These are phyloP conservation scores for Agrotis exclamationis DNA, from an alignment of 2,888 invertebrate species.

Conservation along the genomic window DNA sequence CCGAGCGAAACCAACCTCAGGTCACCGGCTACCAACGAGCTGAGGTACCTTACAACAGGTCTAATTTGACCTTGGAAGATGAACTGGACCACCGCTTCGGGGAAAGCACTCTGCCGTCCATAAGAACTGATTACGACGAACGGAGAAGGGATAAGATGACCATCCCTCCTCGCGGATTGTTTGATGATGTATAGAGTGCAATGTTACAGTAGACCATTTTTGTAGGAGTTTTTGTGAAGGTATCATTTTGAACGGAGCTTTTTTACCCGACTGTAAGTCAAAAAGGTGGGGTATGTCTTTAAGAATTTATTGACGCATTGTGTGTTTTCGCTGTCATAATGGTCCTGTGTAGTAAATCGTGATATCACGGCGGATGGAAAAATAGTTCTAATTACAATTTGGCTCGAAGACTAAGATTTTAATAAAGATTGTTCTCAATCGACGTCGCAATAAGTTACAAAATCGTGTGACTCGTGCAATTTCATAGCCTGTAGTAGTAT, in stretches of 20 bases:
- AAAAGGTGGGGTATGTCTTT: conserved; percentile 4
- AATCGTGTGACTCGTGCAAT: background rate
- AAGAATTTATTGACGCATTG: background rate
- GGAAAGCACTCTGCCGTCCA: conserved; percentile 90
- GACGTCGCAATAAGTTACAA: background rate
- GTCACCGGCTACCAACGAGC: conserved; percentile 78
- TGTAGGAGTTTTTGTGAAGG: conserved; percentile 38
- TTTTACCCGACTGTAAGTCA: background rate
- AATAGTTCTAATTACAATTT: background rate
- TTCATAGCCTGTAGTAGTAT: background rate
- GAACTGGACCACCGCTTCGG: conserved; percentile 93
- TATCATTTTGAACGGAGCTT: conserved; percentile 17
- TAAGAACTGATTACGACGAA: conserved; percentile 77
- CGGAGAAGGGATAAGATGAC: conserved; percentile 89
- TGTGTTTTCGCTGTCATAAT: too few species aligned
- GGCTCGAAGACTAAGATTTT: background rate
- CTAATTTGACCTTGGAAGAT: conserved; percentile 81
- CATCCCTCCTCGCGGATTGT: conserved; percentile 94
- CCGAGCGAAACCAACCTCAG: conserved; percentile 73
- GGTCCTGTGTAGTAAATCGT: too few species aligned
- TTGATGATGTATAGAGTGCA: conserved; percentile 94
- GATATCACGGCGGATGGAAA: too few species aligned
- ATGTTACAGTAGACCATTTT: conserved; percentile 42
- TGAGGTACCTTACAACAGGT: conserved; percentile 77
- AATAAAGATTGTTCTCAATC: background rate